Base-by-base conservation (phyloP, 1,140 invertebrate genomes). In the Semibalanus balanoides region DNA sequence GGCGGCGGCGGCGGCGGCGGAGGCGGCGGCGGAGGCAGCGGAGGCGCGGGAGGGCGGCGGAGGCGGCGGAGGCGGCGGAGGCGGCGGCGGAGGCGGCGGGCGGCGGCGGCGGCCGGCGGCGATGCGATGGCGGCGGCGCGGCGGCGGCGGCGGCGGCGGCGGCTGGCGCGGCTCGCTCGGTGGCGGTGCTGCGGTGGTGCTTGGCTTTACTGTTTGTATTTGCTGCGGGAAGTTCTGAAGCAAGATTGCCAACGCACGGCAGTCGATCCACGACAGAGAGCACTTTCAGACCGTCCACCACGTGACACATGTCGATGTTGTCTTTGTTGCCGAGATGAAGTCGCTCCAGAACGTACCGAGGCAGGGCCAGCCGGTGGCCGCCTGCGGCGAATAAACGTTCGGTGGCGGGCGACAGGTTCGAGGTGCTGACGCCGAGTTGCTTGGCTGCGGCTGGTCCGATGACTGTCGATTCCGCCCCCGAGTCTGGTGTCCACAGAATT, bases 241-340 rank as follows among this genome's bases (percentile, higher is more conserved):
- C 22, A 77, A 19, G 17, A 77, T 31, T 11, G 35, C 30, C 25
- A 77, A 31, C 0, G 74, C 35, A 35, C 72, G 25, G 14, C 40
- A 74, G 31, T 77, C 76, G 31, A 5, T 69, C 76, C 76, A 77
- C 22, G 31, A 73, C 22, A 75, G 0, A 75, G 30, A 9, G 74
- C 43, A 0, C 74, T 31, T 31, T 73, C 25, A 76, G 35, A 27
- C 71, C 74, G 7, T 71, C 75, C 19, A 75, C 30, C 27, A 77
- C 3, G 14, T 22, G 22, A 72, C 30, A 35, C 3, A 0, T 5
- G 70, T 64, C 1, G 29, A 5, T 5, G 70, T 29, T 28, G 28
- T 3, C 29, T 28, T 30, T 9, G 29, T 29, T 29, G 3, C 28
- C 70, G 11, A 5, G 29, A 3, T 72, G n/a, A 5, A 72, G n/a